Percentiles rank a stretch among this genome's conserved stretches.
Evolutionary conservation across 2,113 vertebrate genomes (phyloP).

Genomic region (Halichoerus grypus): DNA sequence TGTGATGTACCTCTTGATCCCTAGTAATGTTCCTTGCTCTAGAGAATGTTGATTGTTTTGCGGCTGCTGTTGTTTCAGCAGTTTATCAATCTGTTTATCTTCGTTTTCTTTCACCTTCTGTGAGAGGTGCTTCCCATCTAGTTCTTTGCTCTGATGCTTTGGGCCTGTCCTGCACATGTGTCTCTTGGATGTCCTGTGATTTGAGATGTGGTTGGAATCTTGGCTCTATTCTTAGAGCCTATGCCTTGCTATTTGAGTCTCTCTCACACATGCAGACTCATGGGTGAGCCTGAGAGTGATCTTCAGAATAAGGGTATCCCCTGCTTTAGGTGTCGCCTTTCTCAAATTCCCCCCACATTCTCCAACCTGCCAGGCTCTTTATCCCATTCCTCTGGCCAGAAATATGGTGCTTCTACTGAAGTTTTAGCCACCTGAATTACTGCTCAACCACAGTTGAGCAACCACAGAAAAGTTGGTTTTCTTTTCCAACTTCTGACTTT

Average conservation of each 20-base stretch:
- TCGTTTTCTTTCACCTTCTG: neutral
- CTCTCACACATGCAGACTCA: neutral
- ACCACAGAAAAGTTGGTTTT: neutral
- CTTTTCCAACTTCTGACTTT: neutral
- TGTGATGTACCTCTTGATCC: neutral
- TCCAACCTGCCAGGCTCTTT: neutral
- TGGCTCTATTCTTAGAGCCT: neutral
- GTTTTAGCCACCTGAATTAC: neutral
- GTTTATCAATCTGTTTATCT: neutral
- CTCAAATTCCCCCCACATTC: neutral
- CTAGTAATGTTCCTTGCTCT: neutral
- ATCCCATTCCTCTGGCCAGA: neutral
- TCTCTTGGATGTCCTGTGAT: neutral
- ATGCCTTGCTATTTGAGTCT: neutral
- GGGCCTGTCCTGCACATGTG: neutral
- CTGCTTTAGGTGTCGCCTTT: neutral
- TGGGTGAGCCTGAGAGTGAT: neutral
- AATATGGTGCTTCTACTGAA: neutral
- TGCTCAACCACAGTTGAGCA: neutral
- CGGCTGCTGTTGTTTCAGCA: neutral
- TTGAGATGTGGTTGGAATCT: neutral
- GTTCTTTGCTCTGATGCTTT: neutral
- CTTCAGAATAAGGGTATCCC: neutral
- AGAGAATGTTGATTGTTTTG: neutral
- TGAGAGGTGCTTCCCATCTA: neutral